Evolutionary conservation across 2,113 vertebrate genomes (phyloP).

Genomic region (Lonchura striata): DNA sequence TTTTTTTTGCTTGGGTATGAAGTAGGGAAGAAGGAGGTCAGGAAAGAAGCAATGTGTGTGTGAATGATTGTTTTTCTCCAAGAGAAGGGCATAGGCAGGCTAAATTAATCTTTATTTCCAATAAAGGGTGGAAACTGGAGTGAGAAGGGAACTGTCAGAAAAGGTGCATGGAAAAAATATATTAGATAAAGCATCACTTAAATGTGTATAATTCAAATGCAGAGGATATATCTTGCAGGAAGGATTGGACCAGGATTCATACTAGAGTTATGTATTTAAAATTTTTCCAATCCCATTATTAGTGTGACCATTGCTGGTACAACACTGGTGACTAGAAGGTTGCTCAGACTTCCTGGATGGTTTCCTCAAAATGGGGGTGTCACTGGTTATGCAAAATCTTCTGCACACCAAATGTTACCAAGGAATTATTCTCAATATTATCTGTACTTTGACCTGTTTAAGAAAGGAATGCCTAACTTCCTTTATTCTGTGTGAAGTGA

Average conservation of each 20-base stretch:
- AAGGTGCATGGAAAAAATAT: not conserved
- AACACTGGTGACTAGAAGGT: not conserved
- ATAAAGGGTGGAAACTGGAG: not conserved
- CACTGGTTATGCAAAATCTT: not conserved
- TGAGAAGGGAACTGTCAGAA: not conserved
- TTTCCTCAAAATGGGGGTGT: not conserved
- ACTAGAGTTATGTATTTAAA: not conserved
- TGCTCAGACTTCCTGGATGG: not conserved
- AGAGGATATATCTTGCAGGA: not conserved
- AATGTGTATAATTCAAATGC: not conserved
- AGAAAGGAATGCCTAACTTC: constrained; percentile 28
- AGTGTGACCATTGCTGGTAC: not conserved
- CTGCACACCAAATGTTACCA: not conserved
- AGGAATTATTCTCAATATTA: constrained; percentile 34
- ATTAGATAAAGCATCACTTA: not conserved
- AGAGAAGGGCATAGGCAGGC: not conserved
- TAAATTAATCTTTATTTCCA: constrained; percentile 61
- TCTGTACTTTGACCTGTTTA: constrained; percentile 42
- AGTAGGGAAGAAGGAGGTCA: not conserved
- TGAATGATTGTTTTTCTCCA: not conserved
- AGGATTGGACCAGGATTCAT: not conserved
- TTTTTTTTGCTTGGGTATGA: not conserved
- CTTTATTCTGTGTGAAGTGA: constrained; percentile 44
- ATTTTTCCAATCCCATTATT: not conserved
- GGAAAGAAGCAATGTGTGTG: not conserved